These are phyloP conservation scores for Drosophila prolongata DNA, from an alignment of 2,888 invertebrate genomes.

Conservation along the genomic window DNA sequence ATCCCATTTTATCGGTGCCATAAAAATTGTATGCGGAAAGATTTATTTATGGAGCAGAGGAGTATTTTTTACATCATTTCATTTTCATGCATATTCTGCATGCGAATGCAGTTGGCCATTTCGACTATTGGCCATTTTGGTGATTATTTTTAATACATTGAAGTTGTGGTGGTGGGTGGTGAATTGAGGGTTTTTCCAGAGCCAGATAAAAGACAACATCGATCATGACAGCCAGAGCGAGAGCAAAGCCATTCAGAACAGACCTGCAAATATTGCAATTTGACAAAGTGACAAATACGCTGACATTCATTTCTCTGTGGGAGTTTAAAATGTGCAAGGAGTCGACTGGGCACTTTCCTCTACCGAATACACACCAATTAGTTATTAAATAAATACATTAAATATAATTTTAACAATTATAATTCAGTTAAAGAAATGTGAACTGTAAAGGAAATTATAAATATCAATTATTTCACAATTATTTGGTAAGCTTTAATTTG, in stretches of 20 bases:
- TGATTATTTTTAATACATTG: slow-evolving; percentile 41
- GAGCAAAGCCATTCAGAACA: background rate
- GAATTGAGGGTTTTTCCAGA: background rate
- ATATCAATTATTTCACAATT: too few species aligned
- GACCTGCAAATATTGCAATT: slow-evolving; percentile 23
- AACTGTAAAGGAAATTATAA: too few species aligned
- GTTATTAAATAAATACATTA: too few species aligned
- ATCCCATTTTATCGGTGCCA: slow-evolving; percentile 22
- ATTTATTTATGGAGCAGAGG: slow-evolving; percentile 6
- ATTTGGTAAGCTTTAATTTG: too few species aligned
- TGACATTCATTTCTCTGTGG: slow-evolving; percentile 12
- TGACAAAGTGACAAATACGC: slow-evolving; percentile 40
- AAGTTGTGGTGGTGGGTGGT: background rate
- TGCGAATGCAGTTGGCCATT: slow-evolving; percentile 31
- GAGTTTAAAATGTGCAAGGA: too few species aligned
- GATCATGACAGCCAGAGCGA: slow-evolving; percentile 15
- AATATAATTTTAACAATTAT: too few species aligned
- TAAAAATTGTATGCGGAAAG: slow-evolving; percentile 24
- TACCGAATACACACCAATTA: background rate
- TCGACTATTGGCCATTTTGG: slow-evolving; percentile 43
- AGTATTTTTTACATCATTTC: slow-evolving; percentile 22
- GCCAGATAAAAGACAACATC: slow-evolving; percentile 22
- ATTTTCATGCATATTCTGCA: slow-evolving; percentile 26
- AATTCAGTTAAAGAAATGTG: too few species aligned
- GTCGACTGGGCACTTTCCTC: background rate